phyloP scores from a whole-genome alignment of 2,888 invertebrate genomes.

The Chloromyia formosa region DNA sequence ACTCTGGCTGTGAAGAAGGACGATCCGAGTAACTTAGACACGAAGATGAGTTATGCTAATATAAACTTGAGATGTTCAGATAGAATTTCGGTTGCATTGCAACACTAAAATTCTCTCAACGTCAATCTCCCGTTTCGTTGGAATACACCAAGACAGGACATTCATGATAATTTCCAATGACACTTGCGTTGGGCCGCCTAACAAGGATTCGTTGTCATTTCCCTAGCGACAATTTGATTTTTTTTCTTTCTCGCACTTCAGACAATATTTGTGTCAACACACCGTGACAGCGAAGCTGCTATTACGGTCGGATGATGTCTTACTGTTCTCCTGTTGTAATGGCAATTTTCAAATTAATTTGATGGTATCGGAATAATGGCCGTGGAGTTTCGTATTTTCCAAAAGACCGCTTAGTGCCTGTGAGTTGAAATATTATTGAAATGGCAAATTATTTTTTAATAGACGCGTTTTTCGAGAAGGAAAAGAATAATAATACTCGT shows the following conservation, averaged over 20 bases:
- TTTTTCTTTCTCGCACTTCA: no score
- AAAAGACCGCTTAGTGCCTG: background rate
- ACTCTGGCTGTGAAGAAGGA: background rate
- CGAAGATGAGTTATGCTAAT: no score
- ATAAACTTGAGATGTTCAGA: no score
- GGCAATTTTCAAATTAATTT: background rate
- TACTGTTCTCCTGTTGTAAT: background rate
- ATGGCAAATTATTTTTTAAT: slow-evolving; percentile 9
- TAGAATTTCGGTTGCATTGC: no score
- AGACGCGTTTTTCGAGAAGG: no score
- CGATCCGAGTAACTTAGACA: background rate
- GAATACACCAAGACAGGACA: no score
- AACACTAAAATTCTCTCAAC: no score
- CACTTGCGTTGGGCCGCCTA: no score
- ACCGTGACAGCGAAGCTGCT: background rate
- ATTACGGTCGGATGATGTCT: background rate
- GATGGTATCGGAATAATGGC: background rate
- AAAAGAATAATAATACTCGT: background rate
- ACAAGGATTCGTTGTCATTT: no score
- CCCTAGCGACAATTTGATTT: no score
- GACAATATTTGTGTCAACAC: slow-evolving; percentile 19
- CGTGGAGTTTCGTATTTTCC: background rate
- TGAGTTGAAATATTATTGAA: background rate
- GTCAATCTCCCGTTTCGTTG: no score
- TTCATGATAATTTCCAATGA: no score